These are phyloP conservation scores for Oophaga pumilio DNA, from an alignment of 2,113 vertebrate species.

Conservation along the genomic window DNA sequence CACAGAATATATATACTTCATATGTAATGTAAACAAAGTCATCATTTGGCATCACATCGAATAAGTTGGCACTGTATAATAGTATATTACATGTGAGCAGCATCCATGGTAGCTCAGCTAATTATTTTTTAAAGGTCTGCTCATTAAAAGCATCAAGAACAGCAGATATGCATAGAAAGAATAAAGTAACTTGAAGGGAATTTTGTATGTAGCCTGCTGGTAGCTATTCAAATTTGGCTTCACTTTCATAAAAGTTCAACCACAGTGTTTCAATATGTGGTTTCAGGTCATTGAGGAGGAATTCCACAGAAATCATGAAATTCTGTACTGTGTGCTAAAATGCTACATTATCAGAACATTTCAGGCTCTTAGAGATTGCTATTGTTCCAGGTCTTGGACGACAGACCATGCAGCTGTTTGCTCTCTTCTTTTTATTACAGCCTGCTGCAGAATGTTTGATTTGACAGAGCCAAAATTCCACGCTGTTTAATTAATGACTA, in stretches of 20 bases:
- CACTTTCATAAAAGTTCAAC: conserved; percentile 51
- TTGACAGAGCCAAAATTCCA: conserved; percentile 51
- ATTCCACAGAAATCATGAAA: conserved; percentile 47
- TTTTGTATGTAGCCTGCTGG: conserved; percentile 26
- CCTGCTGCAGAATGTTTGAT: conserved; percentile 39
- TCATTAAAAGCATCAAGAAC: not conserved
- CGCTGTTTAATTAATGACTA: conserved; percentile 49
- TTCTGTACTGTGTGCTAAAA: conserved; percentile 54
- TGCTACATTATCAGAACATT: conserved; percentile 51
- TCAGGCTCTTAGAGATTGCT: conserved; percentile 36
- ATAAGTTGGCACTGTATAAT: too few species aligned
- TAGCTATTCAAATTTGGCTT: conserved; percentile 48
- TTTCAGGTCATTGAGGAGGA: conserved; percentile 56
- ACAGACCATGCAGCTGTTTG: conserved; percentile 46
- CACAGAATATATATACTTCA: too few species aligned
- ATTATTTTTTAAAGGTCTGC: too few species aligned
- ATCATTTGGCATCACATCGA: too few species aligned
- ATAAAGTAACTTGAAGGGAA: not conserved
- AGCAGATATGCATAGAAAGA: not conserved
- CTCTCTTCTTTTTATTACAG: conserved; percentile 55
- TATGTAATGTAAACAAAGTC: too few species aligned
- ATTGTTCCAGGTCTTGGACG: conserved; percentile 56
- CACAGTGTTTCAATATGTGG: conserved; percentile 52
- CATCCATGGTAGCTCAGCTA: too few species aligned
- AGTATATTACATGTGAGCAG: too few species aligned